These are phyloP conservation scores for Microctonus hyperodae DNA, from an alignment of 2,888 invertebrate genomes.

Conservation along the genomic window DNA sequence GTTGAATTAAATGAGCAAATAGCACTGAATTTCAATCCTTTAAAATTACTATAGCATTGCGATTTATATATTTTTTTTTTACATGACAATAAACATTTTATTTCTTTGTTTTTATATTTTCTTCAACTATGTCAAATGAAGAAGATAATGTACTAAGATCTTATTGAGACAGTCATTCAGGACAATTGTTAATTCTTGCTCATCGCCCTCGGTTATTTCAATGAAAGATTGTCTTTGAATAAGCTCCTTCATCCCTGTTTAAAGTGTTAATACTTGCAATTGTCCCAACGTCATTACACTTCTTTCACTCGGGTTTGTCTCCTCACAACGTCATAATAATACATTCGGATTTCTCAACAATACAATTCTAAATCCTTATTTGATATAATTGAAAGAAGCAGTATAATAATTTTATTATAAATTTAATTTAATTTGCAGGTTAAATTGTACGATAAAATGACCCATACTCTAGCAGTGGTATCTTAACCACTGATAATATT, in stretches of 20 bases:
- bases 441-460: too few relatives aligned
- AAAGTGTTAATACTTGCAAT: conserved; percentile 12
- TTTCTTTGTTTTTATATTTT: not conserved
- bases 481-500: too few relatives aligned
- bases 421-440: too few relatives aligned
- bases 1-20: not conserved
- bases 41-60: not conserved
- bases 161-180: conserved; percentile 2
- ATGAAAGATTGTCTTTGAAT: not conserved
- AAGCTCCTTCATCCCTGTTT: conserved; percentile 9
- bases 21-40: not conserved
- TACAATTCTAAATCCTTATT: too few relatives aligned
- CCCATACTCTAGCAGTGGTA: too few relatives aligned
- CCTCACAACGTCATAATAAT: conserved; percentile 11
- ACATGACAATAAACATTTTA: not conserved
- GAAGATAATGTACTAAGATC: not conserved
- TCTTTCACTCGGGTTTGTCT: conserved; percentile 6
- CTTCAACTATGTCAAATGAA: not conserved
- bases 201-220: not conserved
- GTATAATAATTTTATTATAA: too few relatives aligned
- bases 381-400: too few relatives aligned
- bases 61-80: not conserved
- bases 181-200: not conserved
- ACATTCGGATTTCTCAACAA: conserved; percentile 6
- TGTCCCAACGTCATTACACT: conserved; percentile 18